Evolutionary conservation across 2,113 vertebrate genomes (phyloP), one percentile per base, ranked within the genome.

Genomic region (Fulica atra): DNA sequence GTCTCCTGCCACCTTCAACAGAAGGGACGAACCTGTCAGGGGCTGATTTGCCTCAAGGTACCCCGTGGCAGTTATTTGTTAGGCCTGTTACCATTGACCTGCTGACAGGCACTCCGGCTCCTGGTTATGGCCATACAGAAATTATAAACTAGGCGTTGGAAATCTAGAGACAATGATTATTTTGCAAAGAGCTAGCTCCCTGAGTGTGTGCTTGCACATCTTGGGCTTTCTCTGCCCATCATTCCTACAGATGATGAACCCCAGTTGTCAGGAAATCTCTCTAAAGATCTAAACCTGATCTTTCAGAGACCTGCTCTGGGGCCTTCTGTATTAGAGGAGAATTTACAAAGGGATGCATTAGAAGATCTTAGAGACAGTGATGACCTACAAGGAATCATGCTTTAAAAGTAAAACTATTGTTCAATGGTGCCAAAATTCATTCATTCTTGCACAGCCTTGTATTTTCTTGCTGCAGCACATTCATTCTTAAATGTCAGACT

Each of bases 401-500:
- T 68, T 96, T 90, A 82, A 96, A 91, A 92, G 26, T 21, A 92
- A 84, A 94, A 90, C 80, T 76, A 57, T 89, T 81, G 80, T 96
- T 87, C 86, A 80, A 60, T 63, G 40, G 42, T 93, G 80, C 69
- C 79, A 96, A 92, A 88, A 91, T 95, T 84, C 64, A 89, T 95
- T 96, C 91, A 92, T 82, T 91, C 57, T 84, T 91, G 73, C 57
- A 81, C 79, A 90, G 42, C 44, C 66, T 92, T 69, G 77, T 69
- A 86, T 84, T 64, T 88, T 93, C 77, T 80, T 89, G 33, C 86
- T 92, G 93, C 56, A 92, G 74, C 23, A 88, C 60, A 84, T 86
- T 96, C 92, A 95, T 97, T 96, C 90, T 93, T 89, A 94, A 94
- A 93, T 91, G 83, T 94, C 88, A 86, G 81, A 50, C 71, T 93